Conservation (phyloP, 2,797 vertebrate species). For the Labroides dimidiatus region DNA sequence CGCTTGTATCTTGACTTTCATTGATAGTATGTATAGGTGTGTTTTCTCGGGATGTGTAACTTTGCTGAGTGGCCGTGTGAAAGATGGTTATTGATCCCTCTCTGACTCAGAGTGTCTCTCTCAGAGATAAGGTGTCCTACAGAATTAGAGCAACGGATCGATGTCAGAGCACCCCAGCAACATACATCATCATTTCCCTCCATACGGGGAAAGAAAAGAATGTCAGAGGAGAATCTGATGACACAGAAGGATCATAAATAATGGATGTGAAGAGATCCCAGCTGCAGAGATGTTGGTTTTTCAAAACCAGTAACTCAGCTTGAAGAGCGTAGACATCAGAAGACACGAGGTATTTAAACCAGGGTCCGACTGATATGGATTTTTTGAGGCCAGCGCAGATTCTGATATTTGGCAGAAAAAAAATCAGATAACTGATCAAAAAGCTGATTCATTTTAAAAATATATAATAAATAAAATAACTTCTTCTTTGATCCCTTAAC, state of each 20-base stretch:
- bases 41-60: constrained; percentile 23
- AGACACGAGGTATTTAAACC: no score
- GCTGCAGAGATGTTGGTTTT: neutral
- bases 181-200: constrained; percentile 63
- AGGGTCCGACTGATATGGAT: no score
- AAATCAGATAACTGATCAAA: no score
- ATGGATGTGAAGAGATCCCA: neutral
- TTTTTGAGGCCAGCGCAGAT: no score
- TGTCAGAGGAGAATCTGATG: constrained; percentile 37
- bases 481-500: no score
- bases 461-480: no score
- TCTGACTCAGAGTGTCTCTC: constrained; percentile 41
- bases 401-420: no score
- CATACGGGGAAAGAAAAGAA: constrained; percentile 17
- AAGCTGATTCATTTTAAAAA: no score
- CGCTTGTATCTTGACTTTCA: constrained; percentile 10
- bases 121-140: constrained; percentile 27
- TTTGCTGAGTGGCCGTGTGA: constrained; percentile 40
- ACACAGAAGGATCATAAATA: constrained; percentile 27
- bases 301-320: neutral
- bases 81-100: constrained; percentile 65
- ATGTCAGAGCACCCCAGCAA: constrained; percentile 48
- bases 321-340: neutral
- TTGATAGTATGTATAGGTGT: constrained; percentile 24
- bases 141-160: constrained; percentile 52